phyloP scores from a whole-genome alignment of 1,140 invertebrate species.

The Coelopa frigida region DNA sequence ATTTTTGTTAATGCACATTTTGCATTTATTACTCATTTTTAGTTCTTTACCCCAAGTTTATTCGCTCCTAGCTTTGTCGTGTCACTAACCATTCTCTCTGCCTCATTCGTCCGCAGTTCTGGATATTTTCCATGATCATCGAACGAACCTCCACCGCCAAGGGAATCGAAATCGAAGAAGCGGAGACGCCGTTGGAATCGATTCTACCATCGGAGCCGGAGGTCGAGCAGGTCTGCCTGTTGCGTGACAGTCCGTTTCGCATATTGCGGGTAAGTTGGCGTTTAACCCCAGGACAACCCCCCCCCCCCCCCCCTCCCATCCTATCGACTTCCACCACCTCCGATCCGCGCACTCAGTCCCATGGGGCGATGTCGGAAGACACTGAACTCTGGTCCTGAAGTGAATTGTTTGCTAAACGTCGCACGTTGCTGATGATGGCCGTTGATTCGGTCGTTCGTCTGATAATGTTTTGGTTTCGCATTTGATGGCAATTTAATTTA shows the following conservation, averaged over 20 bases:
- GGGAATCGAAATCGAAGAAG: slow-evolving; percentile 33
- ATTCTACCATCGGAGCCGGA: slow-evolving; percentile 42
- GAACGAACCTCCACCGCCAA: slow-evolving; percentile 26
- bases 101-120: slow-evolving; percentile 22
- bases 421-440: no score
- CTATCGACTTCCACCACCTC: no score
- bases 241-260: slow-evolving; percentile 57
- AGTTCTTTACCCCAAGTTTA: not conserved
- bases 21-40: not conserved
- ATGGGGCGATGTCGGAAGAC: no score
- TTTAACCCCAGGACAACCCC: no score
- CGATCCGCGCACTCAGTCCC: no score
- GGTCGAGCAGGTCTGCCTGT: slow-evolving; percentile 49
- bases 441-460: no score
- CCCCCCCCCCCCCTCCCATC: no score
- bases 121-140: slow-evolving; percentile 43
- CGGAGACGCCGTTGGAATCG: slow-evolving; percentile 45
- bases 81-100: not conserved
- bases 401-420: no score
- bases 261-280: slow-evolving; percentile 56
- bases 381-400: no score
- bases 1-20: not conserved
- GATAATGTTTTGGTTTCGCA: no score
- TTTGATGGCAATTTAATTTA: no score
- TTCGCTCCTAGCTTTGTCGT: not conserved